Evolutionary conservation across 1,140 invertebrate species (phyloP).

Genomic region (Polypedilum vanderplanki): DNA sequence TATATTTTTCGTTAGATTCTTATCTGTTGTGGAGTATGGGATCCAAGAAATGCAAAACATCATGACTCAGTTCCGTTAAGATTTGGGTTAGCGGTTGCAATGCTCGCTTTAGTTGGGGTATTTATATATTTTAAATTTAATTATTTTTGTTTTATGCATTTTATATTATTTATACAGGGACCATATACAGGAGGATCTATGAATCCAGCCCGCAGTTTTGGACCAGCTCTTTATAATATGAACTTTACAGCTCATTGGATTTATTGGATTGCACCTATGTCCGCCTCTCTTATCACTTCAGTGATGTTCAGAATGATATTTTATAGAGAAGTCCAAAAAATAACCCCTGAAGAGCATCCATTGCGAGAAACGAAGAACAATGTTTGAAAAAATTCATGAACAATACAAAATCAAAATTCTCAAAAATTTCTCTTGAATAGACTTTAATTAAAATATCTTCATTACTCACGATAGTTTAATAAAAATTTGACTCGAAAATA

Average conservation of each 20-base stretch:
- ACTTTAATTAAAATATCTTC: background rate
- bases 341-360: background rate
- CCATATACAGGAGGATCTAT: conserved; percentile 70
- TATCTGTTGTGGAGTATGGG: conserved; percentile 57
- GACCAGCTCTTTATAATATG: conserved; percentile 63
- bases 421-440: background rate
- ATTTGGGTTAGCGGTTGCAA: conserved; percentile 55
- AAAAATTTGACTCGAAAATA: background rate
- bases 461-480: background rate
- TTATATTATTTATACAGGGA: conserved; percentile 45
- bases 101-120: conserved; percentile 52
- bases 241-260: conserved; percentile 68
- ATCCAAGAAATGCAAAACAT: conserved; percentile 50
- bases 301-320: background rate
- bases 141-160: conserved; percentile 31
- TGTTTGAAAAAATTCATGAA: background rate
- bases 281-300: background rate
- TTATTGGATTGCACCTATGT: background rate
- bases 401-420: background rate
- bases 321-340: background rate
- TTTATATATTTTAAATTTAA: conserved; percentile 36
- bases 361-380: background rate
- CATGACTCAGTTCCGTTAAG: conserved; percentile 51
- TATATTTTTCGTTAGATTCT: conserved; percentile 42
- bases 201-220: conserved; percentile 74